phyloP scores from a whole-genome alignment of 2,888 invertebrate species.

The Sinohyriopsis cumingii region DNA sequence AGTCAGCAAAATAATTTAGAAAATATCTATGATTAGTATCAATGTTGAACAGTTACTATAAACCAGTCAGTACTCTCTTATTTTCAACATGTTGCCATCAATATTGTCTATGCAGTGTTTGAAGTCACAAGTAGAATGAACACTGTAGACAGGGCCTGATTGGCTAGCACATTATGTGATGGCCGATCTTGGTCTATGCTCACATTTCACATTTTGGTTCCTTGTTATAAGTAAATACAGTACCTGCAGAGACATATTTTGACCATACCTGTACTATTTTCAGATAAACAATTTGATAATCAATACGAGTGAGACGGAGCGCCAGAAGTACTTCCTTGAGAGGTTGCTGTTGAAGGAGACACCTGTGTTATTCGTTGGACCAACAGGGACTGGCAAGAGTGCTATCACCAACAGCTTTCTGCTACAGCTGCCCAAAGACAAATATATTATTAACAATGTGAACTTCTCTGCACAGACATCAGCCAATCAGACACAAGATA shows the following conservation, averaged over 20 bases:
- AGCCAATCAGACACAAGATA: conserved; percentile 71
- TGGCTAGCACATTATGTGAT: too few species aligned
- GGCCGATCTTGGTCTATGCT: too few species aligned
- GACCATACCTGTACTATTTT: conserved; percentile 1
- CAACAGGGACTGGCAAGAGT: conserved; percentile 71
- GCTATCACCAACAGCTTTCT: conserved; percentile 70
- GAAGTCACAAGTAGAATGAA: too few species aligned
- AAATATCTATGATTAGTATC: too few species aligned
- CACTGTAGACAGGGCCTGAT: too few species aligned
- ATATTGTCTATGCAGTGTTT: too few species aligned
- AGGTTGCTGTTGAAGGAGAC: conserved; percentile 55
- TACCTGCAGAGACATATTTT: neutral
- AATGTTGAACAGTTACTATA: too few species aligned
- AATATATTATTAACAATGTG: conserved; percentile 68
- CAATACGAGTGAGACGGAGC: conserved; percentile 68
- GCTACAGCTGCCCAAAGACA: conserved; percentile 62
- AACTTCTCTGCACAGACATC: conserved; percentile 71
- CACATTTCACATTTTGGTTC: too few species aligned
- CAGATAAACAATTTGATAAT: conserved; percentile 68
- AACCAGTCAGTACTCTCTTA: too few species aligned
- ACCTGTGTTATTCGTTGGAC: conserved; percentile 68
- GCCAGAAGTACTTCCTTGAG: conserved; percentile 67
- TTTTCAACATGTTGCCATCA: too few species aligned
- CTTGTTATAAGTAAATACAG: too few species aligned
- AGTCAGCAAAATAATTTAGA: too few species aligned